Base-by-base conservation (phyloP, 2,113 vertebrate species). In the Cathartes aura region DNA sequence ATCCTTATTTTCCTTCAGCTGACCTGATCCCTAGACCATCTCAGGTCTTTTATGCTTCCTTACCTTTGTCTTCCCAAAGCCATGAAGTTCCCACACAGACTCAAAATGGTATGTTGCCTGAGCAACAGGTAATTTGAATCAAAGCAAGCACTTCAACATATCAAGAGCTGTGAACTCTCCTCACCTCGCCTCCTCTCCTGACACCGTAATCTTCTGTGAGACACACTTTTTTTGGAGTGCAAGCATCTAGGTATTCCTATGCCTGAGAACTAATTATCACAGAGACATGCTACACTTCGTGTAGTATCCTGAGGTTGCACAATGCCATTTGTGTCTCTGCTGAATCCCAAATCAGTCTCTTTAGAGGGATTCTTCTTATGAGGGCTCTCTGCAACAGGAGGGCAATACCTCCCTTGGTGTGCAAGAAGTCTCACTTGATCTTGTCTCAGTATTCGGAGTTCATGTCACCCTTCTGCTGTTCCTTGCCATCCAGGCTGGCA, bases 401-500 rank as follows among this genome's bases (percentile, higher is more conserved):
- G 24, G 40, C 38, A 79, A 36, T 47, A 26, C 14, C 5, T 75
- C 47, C 48, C 5, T 52, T 68, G 24, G 13, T 21, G 32, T 56
- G 14, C 23, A 68, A 52, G 56, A 76, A 78, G 11, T 59, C 58
- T 80, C 36, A 45, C 30, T 56, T 59, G 60, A 90, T 63, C 82
- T 88, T 80, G 59, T 83, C 63, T 36, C 52, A 56, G 36, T 63
- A 62, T 38, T 80, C 87, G 63, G 45, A 92, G 55, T 71, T 87
- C 63, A 32, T 53, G 24, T 19, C 55, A 84, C n/a, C 47, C 84
- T 74, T 73, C 81, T 93, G 87, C 83, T 68, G 24, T 68, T 93
- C 34, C 59, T 83, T 86, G 45, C 53, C 32, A 81, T 76, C 50
- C 86, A 92, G 59, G 93, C n/a, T 96, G 93, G 94, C 89, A 91